Evolutionary conservation across 2,888 invertebrate species (phyloP), one percentile per base, ranked within the genome.

Genomic region (Athalia rosae): DNA sequence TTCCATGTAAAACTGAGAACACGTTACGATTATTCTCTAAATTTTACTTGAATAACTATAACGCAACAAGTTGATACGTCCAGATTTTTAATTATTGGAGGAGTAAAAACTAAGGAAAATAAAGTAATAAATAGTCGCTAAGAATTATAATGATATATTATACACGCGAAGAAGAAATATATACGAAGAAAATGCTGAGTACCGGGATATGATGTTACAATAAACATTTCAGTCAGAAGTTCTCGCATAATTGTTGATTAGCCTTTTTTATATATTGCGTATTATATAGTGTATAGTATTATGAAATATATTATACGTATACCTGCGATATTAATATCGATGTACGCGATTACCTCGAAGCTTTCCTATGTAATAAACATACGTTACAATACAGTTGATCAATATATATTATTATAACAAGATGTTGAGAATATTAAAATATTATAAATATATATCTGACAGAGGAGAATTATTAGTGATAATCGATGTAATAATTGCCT

Each of bases 31-130:
- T 5, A 28, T 6, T 47, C 11, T 64, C 11, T 47, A 8, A 11
- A 47, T 8, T 64, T 45, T 45, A 71, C n/a, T 61, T 74, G 47
- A 74, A 74, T 74, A 74, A 74, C 71, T 11, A 53, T 61, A 73
- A 73, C 73, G 74, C 74, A 59, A 61, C 47, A 74, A 59, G 61
- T 45, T 61, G 48, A 74, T 74, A 74, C 74, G 74, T 74, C 74
- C 74, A 74, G 62, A 74, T 59, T 74, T 74, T 48, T 74, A 28
- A 61, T n/a, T 63, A 63, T 59, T 6, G 4, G 59, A n/a, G 9
- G 63, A 63, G 63, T n/a, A 7, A 63, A 45, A 6, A 63, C 45
- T 13, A 47, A 59, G 45, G 61, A 62, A 28, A 48, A 61, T 71
- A 61, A 43, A 64, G 64, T 9, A 7, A 50, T 74, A 61, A 62